A percentile compares a stretch with the other conserved stretches of the same genome.
Evolutionary conservation across 2,113 vertebrate species (phyloP).

Genomic region (Hemicordylus capensis): DNA sequence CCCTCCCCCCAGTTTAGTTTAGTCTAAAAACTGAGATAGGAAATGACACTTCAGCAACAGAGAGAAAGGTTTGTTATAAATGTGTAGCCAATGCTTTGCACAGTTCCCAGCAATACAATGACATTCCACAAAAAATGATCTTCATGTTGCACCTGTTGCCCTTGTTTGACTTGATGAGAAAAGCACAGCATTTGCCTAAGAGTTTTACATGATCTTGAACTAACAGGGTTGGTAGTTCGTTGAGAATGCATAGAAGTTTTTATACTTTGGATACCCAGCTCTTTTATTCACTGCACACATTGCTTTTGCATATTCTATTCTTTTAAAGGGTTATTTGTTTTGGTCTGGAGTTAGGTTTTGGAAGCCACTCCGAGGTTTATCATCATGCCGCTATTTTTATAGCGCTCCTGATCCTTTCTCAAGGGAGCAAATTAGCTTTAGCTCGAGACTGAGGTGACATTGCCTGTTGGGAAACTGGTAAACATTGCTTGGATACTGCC

Average conservation of each 20-base stretch:
- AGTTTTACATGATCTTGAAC: not conserved
- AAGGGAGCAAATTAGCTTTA: not conserved
- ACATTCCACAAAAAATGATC: not conserved
- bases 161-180: not conserved
- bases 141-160: not conserved
- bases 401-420: slow-evolving; percentile 1
- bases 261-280: not conserved
- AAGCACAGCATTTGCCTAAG: not conserved
- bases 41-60: not conserved
- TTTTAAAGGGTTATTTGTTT: not conserved
- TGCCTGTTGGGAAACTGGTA: not conserved
- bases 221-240: not conserved
- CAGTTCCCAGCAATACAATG: not conserved
- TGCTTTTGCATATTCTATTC: not conserved
- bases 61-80: not conserved
- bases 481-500: not conserved
- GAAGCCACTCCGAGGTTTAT: not conserved
- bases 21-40: not conserved
- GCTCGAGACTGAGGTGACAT: not conserved
- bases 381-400: not conserved
- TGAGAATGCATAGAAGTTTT: not conserved
- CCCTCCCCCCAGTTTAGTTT: no score
- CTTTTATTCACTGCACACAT: not conserved
- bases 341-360: not conserved
- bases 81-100: not conserved